These are phyloP conservation scores for Eptatretus atami DNA, from an alignment of 2,797 vertebrate genomes.

Conservation along the genomic window DNA sequence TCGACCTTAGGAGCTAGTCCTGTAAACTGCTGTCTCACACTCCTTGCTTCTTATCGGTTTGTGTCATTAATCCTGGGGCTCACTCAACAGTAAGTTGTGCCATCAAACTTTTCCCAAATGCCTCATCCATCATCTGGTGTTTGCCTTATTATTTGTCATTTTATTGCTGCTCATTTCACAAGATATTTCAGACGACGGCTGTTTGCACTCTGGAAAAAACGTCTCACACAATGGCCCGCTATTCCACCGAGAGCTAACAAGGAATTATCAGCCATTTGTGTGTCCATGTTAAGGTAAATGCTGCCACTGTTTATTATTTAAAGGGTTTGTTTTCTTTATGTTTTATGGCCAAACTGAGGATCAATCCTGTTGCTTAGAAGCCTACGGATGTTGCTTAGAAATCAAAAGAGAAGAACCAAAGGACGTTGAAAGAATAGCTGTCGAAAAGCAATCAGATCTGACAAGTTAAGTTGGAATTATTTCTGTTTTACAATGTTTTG, in stretches of 20 bases:
- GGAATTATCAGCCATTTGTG: conserved; percentile 47
- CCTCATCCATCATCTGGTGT: not conserved
- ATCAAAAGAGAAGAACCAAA: too few relatives aligned
- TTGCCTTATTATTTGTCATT: not conserved
- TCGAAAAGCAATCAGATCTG: too few relatives aligned
- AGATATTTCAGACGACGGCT: conserved; percentile 38
- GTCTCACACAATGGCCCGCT: conserved; percentile 82
- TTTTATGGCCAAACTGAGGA: too few relatives aligned
- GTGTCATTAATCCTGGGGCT: not conserved
- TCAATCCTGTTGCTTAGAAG: too few relatives aligned
- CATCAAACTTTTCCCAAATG: not conserved
- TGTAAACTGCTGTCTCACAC: conserved; percentile 90
- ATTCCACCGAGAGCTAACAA: conserved; percentile 94
- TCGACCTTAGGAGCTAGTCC: conserved; percentile 72
- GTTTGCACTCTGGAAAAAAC: conserved; percentile 92
- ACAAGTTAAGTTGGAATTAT: not conserved
- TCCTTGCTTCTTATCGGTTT: conserved; percentile 65
- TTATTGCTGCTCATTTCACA: not conserved
- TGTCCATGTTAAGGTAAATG: conserved; percentile 42
- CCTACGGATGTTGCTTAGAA: too few relatives aligned
- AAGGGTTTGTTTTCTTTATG: not conserved
- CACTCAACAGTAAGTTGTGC: too few relatives aligned
- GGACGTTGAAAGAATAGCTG: too few relatives aligned
- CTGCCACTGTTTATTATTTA: not conserved
- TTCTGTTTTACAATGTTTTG: too few relatives aligned